A percentile compares a stretch with the other conserved stretches of the same genome.
Evolutionary conservation across 2,113 vertebrate species (phyloP).

Genomic region (Butorides virescens): DNA sequence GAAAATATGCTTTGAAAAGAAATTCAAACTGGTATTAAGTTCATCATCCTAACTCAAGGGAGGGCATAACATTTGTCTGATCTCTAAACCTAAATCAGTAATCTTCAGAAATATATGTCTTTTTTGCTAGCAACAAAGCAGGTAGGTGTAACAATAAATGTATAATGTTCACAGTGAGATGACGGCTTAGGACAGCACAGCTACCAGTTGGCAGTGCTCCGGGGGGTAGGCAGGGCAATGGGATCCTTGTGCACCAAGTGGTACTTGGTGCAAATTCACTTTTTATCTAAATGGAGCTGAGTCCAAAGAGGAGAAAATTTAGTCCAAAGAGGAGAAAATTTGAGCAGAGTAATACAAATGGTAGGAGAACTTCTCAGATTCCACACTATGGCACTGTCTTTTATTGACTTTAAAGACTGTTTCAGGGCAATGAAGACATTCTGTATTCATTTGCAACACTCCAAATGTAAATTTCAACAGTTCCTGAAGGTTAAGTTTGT

Average conservation of each 20-base stretch:
- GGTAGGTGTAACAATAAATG: neutral
- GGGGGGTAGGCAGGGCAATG: neutral
- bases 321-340: neutral
- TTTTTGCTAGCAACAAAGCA: neutral
- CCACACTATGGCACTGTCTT: neutral
- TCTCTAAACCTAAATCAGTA: neutral
- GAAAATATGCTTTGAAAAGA: neutral
- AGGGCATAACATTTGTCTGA: neutral
- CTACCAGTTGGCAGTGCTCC: neutral
- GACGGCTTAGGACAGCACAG: neutral
- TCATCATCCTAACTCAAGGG: neutral
- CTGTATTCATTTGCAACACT: neutral
- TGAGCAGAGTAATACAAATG: neutral
- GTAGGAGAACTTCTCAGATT: neutral
- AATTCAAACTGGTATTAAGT: neutral
- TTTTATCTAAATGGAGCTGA: neutral
- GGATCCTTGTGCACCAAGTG: neutral
- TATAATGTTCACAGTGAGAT: neutral
- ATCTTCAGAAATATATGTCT: neutral
- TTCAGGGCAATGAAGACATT: neutral
- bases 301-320: neutral
- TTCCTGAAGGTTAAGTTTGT: neutral
- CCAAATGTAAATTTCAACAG: neutral
- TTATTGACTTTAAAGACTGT: neutral
- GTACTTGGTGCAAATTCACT: neutral